phyloP scores from a whole-genome alignment of 2,797 vertebrate species.

The Fistularia commersonii region DNA sequence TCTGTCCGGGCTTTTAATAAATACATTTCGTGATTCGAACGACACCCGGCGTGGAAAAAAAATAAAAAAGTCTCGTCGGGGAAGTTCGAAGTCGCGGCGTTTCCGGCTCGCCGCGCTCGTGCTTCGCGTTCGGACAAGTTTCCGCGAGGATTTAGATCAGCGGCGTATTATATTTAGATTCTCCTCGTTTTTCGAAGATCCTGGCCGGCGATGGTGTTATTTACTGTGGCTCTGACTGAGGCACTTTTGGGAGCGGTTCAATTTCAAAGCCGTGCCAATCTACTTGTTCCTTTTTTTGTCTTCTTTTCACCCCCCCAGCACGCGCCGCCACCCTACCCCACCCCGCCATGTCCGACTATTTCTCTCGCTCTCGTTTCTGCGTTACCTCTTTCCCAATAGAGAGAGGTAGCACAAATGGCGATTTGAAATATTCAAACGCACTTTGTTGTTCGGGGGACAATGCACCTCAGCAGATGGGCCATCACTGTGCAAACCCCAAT shows the following conservation, averaged over 20 bases:
- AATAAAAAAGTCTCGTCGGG: no score
- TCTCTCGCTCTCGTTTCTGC: conserved; percentile 46
- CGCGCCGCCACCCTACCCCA: conserved; percentile 8
- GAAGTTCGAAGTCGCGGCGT: no score
- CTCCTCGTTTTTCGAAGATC: conserved; percentile 49
- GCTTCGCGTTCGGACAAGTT: no score
- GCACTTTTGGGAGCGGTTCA: conserved; percentile 80
- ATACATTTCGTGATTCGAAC: no score
- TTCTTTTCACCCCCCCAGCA: conserved; percentile 23
- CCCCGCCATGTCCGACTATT: conserved; percentile 35
- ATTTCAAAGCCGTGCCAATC: conserved; percentile 80
- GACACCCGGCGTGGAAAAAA: no score
- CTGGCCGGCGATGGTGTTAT: conserved; percentile 72
- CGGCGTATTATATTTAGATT: conserved; percentile 72
- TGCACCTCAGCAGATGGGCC: conserved; percentile 91
- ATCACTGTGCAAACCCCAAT: conserved; percentile 80
- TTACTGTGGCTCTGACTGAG: conserved; percentile 75
- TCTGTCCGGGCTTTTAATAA: no score
- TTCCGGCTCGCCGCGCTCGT: no score
- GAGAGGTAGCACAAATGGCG: no score
- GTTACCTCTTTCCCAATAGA: conserved; percentile 74
- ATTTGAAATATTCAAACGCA: conserved; percentile 84
- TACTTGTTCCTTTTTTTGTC: conserved; percentile 53
- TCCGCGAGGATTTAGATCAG: conserved; percentile 49
- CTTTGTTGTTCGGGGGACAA: conserved; percentile 90